Base-by-base conservation (phyloP, 2,888 invertebrate genomes). In the Euplexia lucipara region DNA sequence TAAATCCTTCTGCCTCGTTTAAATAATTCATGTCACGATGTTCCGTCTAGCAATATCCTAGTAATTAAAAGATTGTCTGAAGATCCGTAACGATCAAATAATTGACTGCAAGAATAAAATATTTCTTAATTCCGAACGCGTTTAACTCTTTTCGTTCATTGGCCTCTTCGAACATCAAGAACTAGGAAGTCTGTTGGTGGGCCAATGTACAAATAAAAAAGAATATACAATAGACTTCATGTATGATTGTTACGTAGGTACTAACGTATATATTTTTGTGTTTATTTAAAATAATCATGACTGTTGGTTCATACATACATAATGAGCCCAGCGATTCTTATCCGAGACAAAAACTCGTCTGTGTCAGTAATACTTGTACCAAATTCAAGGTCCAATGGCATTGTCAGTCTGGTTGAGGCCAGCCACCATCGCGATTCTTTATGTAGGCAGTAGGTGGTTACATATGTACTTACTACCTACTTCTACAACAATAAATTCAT, bases 261-360 rank as follows among this genome's bases (percentile, higher is more conserved):
- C n/a, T n/a, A n/a, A n/a, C 48, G 58, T 48, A 72, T 77, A 76
- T 83, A 83, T 82, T 78, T 82, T 73, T 81, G 80, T 85, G 82
- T 84, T 82, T 87, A 86, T 88, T 89, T 88, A 86, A 86, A 88
- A 90, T 88, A 88, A 88, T 90, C 87, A 90, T 87, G 88, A 87
- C 82, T 83, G 83, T 81, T 86, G 79, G 85, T 84, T 86, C 86
- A 86, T 90, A 89, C 86, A 89, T 89, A 88, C 81, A 83, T 89
- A 90, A 90, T 88, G 87, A 89, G 84, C 83, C 78, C 78, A 80
- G 79, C 78, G 90, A 90, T 90, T 87, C 86, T 88, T 89, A 91
- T 90, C 89, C 87, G 83, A 87, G 85, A 88, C 90, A 91, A 91
- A 91, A 91, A 91, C 89, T 88, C 83, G 90, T 88, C 88, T 85